A percentile compares a stretch with the other conserved stretches of the same genome.
Conservation (phyloP, 2,797 vertebrate species). For the Iguana delicatissima region DNA sequence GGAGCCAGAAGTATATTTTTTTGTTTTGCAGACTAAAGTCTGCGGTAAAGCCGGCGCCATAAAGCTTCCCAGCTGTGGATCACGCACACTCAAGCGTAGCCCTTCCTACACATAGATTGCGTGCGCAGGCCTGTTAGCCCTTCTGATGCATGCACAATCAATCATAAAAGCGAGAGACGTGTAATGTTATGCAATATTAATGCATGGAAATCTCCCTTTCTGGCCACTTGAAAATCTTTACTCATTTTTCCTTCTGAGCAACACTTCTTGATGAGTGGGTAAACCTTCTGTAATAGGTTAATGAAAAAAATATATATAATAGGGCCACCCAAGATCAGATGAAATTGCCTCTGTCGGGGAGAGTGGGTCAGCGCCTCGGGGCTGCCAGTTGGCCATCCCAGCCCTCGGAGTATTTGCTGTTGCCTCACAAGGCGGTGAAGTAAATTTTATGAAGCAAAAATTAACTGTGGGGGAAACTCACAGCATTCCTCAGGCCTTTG, state of each 20-base stretch:
- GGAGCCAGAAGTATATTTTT: not conserved
- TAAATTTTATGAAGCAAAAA: not conserved
- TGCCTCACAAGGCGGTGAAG: not conserved
- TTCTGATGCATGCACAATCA: not conserved
- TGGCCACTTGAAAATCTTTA: too few species aligned
- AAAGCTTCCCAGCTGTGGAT: not conserved
- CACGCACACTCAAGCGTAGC: not conserved
- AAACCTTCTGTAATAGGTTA: not conserved
- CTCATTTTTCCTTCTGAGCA: not conserved
- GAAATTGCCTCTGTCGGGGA: not conserved
- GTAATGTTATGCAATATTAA: too few species aligned
- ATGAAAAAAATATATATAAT: not conserved
- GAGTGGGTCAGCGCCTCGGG: not conserved
- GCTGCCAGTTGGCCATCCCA: not conserved
- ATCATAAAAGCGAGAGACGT: too few species aligned
- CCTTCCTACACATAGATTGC: too few species aligned
- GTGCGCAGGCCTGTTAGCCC: too few species aligned
- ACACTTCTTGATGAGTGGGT: not conserved
- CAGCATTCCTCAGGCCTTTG: conserved; percentile 91
- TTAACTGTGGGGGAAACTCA: conserved; percentile 75
- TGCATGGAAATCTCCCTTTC: not conserved
- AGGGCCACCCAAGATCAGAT: not conserved
- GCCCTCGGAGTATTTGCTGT: not conserved
- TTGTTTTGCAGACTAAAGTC: not conserved
- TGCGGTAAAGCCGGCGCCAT: not conserved